Evolutionary conservation across 2,113 vertebrate genomes (phyloP).

Genomic region (Carassius gibelio): DNA sequence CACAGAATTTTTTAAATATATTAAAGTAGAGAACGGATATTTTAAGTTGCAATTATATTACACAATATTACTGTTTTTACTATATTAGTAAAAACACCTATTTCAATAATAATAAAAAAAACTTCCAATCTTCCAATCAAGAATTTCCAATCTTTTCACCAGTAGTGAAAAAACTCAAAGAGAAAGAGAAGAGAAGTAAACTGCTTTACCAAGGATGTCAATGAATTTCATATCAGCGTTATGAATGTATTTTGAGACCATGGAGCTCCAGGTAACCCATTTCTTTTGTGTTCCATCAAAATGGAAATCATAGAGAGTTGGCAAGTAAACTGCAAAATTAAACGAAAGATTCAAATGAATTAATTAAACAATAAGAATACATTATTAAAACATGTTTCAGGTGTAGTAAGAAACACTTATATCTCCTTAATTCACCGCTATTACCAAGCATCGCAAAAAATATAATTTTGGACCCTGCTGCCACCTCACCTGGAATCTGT

Average conservation of each 20-base stretch:
- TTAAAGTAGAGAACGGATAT: neutral
- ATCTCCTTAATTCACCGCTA: neutral
- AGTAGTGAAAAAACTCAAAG: conserved; percentile 9
- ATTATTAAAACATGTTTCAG: neutral
- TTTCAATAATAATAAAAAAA: neutral
- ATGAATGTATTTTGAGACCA: conserved; percentile 87
- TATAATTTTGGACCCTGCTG: neutral
- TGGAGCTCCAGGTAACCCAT: conserved; percentile 88
- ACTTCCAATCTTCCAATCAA: too few species aligned
- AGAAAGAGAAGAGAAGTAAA: neutral
- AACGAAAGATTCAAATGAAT: neutral
- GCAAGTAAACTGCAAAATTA: conserved; percentile 79
- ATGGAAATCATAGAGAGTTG: conserved; percentile 92
- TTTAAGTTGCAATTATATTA: neutral
- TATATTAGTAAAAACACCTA: neutral
- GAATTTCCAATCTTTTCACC: neutral
- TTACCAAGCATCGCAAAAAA: neutral
- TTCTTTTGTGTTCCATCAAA: conserved; percentile 78
- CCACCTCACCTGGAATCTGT: conserved; percentile 84
- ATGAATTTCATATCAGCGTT: conserved; percentile 79
- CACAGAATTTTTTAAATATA: neutral
- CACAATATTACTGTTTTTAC: neutral
- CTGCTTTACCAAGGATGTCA: conserved; percentile 86
- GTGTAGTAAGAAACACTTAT: neutral
- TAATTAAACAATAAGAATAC: neutral